phyloP scores from a whole-genome alignment of 92 coral and sea anemone species.

The Parazoanthus darwini region DNA sequence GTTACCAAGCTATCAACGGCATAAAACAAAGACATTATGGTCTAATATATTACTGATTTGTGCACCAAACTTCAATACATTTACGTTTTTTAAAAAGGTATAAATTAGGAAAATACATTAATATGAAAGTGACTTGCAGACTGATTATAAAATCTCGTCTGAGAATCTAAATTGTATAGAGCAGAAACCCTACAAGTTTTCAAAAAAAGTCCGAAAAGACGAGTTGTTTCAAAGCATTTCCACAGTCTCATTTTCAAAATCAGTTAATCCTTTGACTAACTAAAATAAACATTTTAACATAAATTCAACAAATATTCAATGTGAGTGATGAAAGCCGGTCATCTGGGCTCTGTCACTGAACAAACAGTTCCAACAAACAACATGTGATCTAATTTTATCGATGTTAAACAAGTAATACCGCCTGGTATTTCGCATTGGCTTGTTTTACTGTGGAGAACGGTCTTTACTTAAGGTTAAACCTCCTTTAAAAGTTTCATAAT shows the following conservation, averaged over 20 bases:
- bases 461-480: not conserved
- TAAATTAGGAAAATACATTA: too few relatives aligned
- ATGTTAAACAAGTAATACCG: not conserved
- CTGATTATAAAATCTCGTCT: not conserved
- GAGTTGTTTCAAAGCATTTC: too few relatives aligned
- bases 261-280: not conserved
- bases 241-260: not conserved
- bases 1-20: not conserved
- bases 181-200: not conserved
- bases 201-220: too few relatives aligned
- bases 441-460: not conserved
- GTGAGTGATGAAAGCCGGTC: not conserved
- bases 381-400: not conserved
- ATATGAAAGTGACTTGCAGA: not conserved
- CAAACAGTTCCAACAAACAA: not conserved
- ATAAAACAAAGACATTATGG: not conserved
- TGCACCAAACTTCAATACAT: not conserved
- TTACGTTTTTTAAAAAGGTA: not conserved
- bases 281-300: not conserved
- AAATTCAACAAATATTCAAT: slow-evolving; percentile 5
- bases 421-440: not conserved
- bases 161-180: too few relatives aligned
- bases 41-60: too few relatives aligned
- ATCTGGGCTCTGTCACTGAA: not conserved
- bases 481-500: not conserved